Evolutionary conservation across 1,140 invertebrate species (phyloP), one percentile per base, ranked within the genome.

Genomic region (Zaprionus nigranus): DNA sequence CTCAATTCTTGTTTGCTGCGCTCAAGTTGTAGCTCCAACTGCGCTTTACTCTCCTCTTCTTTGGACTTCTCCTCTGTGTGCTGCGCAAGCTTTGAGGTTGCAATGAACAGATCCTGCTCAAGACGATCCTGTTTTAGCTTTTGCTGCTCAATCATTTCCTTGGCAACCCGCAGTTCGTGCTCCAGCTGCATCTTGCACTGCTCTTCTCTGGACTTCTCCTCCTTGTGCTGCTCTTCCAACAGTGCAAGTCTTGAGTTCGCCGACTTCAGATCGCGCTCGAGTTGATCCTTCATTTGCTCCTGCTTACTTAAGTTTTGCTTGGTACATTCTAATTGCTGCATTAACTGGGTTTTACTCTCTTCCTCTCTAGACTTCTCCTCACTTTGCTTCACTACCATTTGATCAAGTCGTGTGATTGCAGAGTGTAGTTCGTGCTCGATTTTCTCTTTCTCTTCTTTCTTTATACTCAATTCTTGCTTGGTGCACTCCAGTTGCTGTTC

Each of bases 401-500:
- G 28, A n/a, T 20, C 6, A 20, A 28, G n/a, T 17, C 46, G 30
- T 3, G 46, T 4, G n/a, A 22, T 62, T 11, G 24, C 43, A 15
- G 22, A 3, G 11, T 0, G 17, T 1, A 49, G 53, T 22, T 53
- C 26, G 6, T 51, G 22, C 7, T 26, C 58, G 1, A 51, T 1
- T 20, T 62, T 38, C 12, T 36, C 24, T 5, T 46, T 43, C 7
- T 46, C 40, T 17, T 17, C n/a, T 0, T 9, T 3, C 9, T 46
- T 17, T 9, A 22, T 22, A n/a, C n/a, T 22, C 9, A 40, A 22
- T 5, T 46, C 38, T 34, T 36, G 56, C 36, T 22, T 54, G 26
- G 38, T 40, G 15, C 17, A 11, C 17, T 59, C 56, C 20, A 65
- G 65, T 30, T 59, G 56, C 28, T 59, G 15, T 17, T 59, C 13